Conservation (phyloP, 2,797 vertebrate genomes). For the Muraenolepis orangiensis region DNA sequence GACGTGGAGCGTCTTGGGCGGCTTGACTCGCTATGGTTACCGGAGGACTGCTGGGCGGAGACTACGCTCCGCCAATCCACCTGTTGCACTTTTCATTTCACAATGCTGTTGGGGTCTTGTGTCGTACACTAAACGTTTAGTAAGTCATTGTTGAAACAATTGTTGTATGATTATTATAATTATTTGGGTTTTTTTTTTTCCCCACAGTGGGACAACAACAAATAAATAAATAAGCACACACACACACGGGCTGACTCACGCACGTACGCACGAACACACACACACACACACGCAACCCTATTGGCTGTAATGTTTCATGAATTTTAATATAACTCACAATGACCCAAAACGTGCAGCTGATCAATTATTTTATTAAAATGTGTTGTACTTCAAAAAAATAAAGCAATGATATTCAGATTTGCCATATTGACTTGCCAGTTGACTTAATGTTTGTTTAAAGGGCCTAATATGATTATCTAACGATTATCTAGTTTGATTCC, state of each 20-base stretch:
- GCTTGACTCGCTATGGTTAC: neutral
- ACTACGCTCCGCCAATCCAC: neutral
- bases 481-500: neutral
- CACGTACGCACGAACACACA: no score
- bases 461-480: neutral
- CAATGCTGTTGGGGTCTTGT: neutral
- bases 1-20: neutral
- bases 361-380: no score
- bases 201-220: neutral
- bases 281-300: neutral
- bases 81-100: neutral
- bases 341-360: neutral
- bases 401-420: neutral
- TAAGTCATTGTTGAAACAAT: neutral
- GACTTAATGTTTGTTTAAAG: neutral
- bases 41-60: neutral
- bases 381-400: no score
- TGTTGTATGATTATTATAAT: neutral
- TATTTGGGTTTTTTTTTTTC: neutral
- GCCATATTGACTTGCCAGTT: neutral
- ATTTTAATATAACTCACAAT: neutral
- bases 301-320: neutral
- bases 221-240: neutral
- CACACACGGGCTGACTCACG: no score
- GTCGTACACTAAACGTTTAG: neutral